Base-by-base conservation (phyloP, 1,140 invertebrate species). In the Microplitis mediator region DNA sequence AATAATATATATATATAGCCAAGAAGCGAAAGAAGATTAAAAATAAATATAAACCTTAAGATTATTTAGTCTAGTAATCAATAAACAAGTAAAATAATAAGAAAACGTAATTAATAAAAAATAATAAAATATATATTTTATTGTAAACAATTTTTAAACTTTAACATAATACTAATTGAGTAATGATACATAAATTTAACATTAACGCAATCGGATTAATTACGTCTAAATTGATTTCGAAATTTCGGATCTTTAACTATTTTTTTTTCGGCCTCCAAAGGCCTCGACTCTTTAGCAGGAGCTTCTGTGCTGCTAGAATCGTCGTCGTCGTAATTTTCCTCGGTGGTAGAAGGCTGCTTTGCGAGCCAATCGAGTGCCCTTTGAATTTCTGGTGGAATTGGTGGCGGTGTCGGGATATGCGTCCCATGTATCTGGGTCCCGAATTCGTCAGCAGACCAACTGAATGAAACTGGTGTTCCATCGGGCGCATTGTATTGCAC, bases 351-450 rank as follows among this genome's bases (percentile, higher is more conserved):
- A 0, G 86, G 86, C 71, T 87, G 85, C 63, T 87, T 86, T 5
- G 84, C 83, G 6, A 90, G 86, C 88, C 87, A 94, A 61, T 93
- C 92, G 3, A 95, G 84, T 63, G 93, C 92, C 75, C 91, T 91
- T 77, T 92, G 91, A 62, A 95, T 95, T 81, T 90, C 93, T 71
- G 91, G 91, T 14, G 93, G 93, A 72, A 95, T 93, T 34, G 85
- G 80, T 50, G 81, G 86, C 5, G 85, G 81, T 0, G 80, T 80
- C 6, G 88, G 88, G 31, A 94, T 79, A 85, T 94, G 93, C 4
- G 90, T 90, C 3, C 93, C 93, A 0, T 78, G 78, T 4, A 89
- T 85, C 69, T 85, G 85, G 11, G 86, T 81, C 0, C 88, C 88
- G 70, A 87, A 88, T 61, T 89, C 88, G 61, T 89, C 88, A 36